Conservation (phyloP, 2,113 vertebrate genomes). For the Papio anubis region DNA sequence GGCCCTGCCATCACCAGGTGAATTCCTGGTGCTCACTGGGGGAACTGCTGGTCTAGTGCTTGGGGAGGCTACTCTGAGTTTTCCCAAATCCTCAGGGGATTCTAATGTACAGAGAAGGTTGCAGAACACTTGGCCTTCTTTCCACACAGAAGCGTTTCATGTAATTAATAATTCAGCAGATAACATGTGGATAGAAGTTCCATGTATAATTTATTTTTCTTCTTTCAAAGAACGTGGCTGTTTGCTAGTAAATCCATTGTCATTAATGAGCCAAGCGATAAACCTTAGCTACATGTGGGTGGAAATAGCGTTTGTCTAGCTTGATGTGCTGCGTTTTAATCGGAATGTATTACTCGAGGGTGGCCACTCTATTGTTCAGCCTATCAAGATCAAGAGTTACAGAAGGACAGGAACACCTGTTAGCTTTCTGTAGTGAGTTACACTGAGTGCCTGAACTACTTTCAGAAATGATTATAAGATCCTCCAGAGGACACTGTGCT, state of each 20-base stretch:
- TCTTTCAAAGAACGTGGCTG: not conserved
- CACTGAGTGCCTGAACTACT: not conserved
- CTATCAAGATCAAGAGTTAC: not conserved
- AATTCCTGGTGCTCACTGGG: not conserved
- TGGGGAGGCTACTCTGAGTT: too few relatives aligned
- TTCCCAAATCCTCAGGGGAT: too few relatives aligned
- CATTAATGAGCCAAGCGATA: not conserved
- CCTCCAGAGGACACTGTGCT: not conserved
- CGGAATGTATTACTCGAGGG: not conserved
- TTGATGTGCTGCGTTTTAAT: not conserved
- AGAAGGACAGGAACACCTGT: not conserved
- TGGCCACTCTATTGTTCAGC: not conserved
- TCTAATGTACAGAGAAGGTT: not conserved
- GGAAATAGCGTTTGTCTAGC: not conserved
- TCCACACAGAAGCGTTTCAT: not conserved
- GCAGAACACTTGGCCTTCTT: not conserved
- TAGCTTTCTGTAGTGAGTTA: not conserved
- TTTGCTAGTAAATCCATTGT: not conserved
- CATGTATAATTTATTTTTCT: not conserved
- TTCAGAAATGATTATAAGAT: not conserved
- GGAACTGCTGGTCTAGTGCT: not conserved
- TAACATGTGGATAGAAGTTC: not conserved
- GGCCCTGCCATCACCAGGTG: not conserved
- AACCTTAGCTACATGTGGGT: not conserved
- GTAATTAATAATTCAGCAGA: not conserved